Base-by-base conservation (phyloP, 2,888 invertebrate genomes). In the Leptothorax acervorum region DNA sequence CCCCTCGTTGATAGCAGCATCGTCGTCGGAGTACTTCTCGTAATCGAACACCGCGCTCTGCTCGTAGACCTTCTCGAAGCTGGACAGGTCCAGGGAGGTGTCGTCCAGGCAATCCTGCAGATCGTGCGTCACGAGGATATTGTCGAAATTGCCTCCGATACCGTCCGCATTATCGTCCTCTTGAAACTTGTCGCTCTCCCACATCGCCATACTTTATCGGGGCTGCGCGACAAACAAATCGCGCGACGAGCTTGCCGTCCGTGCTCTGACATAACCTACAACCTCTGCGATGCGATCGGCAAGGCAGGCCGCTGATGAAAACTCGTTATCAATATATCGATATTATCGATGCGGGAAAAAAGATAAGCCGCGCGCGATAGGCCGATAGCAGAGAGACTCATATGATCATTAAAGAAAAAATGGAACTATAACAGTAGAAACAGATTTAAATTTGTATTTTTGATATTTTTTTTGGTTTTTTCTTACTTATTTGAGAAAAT, bases 71-170 rank as follows among this genome's bases (percentile, higher is more conserved):
- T 95, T 95, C 78, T 95, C 95, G 89, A 96, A 96, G 87, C 93
- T 94, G 12, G 95, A 92, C 39, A 95, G 88, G 85, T 95, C 95
- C 45, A 95, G 93, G 86, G 53, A 55, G 3, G 94, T 95, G 81
- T 95, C 95, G 84, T 95, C 96, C 57, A 96, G 94, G 88, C 95
- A 96, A 90, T 96, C 95, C 91, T 96, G 95, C 79, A 96, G 93
- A 92, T 96, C 96, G 90, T 95, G 95, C 60, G 95, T 95, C 90
- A 95, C 95, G 70, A 95, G 94, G 85, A 96, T 95, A 90, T 94
- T 95, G 86, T 95, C 93, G 89, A 95, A 95, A 88, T 93, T 94
- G 42, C 88, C 91, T 55, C 90, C 93, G 62, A 92, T 92, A 63
- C 89, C 91, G 60, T 92, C 91, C 84, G 90, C 89, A 89, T 93